phyloP scores from a whole-genome alignment of 2,888 invertebrate species.

The Meganola albula region DNA sequence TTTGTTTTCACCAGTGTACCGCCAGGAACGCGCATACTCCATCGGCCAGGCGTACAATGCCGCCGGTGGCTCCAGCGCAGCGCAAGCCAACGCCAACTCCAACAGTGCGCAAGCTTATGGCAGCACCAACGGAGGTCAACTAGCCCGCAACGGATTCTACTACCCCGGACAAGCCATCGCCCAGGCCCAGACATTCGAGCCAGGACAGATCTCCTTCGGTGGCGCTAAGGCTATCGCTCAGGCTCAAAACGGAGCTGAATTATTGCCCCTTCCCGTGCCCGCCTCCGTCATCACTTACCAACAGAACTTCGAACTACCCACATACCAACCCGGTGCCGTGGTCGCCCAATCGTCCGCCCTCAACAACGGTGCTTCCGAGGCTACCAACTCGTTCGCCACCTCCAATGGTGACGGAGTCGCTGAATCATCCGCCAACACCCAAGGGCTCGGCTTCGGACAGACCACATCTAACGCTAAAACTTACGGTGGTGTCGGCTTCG shows the following conservation, averaged over 20 bases:
- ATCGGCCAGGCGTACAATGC: conserved; percentile 47
- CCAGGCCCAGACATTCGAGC: conserved; percentile 26
- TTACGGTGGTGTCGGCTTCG: conserved; percentile 48
- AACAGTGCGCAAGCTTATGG: conserved; percentile 30
- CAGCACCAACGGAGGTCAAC: conserved; percentile 20
- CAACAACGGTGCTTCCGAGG: conserved; percentile 41
- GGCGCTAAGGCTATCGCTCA: conserved; percentile 29
- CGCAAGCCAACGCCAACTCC: conserved; percentile 44
- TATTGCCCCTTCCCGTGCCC: conserved; percentile 51
- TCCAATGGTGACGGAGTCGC: conserved; percentile 47
- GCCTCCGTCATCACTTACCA: conserved; percentile 55
- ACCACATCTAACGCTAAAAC: conserved; percentile 52
- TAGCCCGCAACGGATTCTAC: conserved; percentile 38
- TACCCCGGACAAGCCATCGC: conserved; percentile 45
- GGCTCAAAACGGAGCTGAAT: conserved; percentile 32
- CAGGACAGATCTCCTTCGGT: conserved; percentile 21
- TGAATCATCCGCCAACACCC: conserved; percentile 48
- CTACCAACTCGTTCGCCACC: conserved; percentile 42
- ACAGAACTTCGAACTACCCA: conserved; percentile 44
- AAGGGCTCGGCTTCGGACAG: conserved; percentile 36
- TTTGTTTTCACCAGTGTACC: conserved; percentile 42
- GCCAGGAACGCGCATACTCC: conserved; percentile 55
- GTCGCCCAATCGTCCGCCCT: conserved; percentile 49
- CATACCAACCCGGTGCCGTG: conserved; percentile 29
- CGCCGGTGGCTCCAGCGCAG: conserved; percentile 40